A percentile compares a stretch with the other conserved stretches of the same genome.
These are phyloP conservation scores for Calephelis virginiensis DNA, from an alignment of 1,140 invertebrate species.

Conservation along the genomic window DNA sequence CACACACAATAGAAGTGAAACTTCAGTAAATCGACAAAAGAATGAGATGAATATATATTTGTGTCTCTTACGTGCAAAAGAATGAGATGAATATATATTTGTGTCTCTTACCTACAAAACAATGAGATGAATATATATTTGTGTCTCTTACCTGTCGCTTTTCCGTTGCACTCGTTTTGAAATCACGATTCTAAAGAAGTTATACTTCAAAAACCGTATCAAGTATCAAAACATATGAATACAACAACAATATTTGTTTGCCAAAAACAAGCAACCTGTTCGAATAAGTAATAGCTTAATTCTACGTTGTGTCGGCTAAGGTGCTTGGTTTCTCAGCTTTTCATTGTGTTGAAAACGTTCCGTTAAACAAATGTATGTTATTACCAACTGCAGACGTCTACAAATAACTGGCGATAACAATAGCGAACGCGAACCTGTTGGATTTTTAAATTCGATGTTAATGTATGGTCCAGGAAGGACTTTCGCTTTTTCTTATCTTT, in stretches of 20 bases:
- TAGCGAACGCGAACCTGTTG: constrained; percentile 38
- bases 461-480: constrained; percentile 14
- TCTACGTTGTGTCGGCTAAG: constrained; percentile 55
- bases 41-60: too few species aligned
- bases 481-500: background rate
- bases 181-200: too few species aligned
- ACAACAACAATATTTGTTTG: constrained; percentile 38
- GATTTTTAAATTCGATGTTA: constrained; percentile 30
- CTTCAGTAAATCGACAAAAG: too few species aligned
- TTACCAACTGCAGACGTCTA: constrained; percentile 52
- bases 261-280: constrained; percentile 49
- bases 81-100: too few species aligned
- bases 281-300: constrained; percentile 77
- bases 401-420: constrained; percentile 55
- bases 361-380: constrained; percentile 65
- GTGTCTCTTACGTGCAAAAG: too few species aligned
- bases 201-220: too few species aligned
- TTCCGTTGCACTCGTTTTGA: too few species aligned
- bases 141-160: too few species aligned
- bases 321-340: constrained; percentile 62
- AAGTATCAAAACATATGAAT: constrained; percentile 28
- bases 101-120: too few species aligned
- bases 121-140: too few species aligned
- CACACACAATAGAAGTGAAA: too few species aligned
- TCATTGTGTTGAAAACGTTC: constrained; percentile 32